Base-by-base conservation (phyloP, 2,888 invertebrate genomes). In the Mechanitis messenoides region DNA sequence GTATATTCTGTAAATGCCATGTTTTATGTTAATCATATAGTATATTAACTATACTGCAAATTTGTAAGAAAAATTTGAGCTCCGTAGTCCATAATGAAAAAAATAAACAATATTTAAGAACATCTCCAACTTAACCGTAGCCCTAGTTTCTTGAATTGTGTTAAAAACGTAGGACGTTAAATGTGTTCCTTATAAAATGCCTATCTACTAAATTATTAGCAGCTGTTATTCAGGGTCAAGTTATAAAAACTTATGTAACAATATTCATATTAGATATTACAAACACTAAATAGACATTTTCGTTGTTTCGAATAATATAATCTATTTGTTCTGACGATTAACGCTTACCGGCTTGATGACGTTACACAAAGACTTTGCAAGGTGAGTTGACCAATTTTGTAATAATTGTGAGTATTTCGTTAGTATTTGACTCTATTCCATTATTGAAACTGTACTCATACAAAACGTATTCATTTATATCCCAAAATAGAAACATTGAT, bases 261-360 rank as follows among this genome's bases (percentile, higher is more conserved):
- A 55, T 58, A 62, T 67, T 65, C 61, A 60, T 69, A 61, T 54
- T 62, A 64, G 46, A 45, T 62, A 50, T 58, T 59, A 60, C 28
- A 47, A 7, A 33, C 53, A 50, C 45, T 35, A 45, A 35, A 58
- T 50, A 57, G 53, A 53, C 11, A 35, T 35, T 5, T 35, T 46
- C 2, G 28, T 55, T 33, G 55, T 60, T 45, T 31, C 60, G 55
- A 66, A 63, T 63, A 66, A 61, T 74, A 74, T 71, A 73, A 73
- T 69, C 72, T 84, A 76, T 85, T 83, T 84, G 79, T 76, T 76
- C 74, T 72, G 74, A 68, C 71, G 78, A 80, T 85, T 82, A 84
- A 78, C 78, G 76, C 69, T 71, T 64, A 72, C 68, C 71, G 71
- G 50, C 31, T 50, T 70, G 77, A 80, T 86, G 85, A 86, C 83